Percentiles rank a stretch among this genome's conserved stretches.
Conservation (phyloP, 2,113 vertebrate species). For the Festucalex cinctus region DNA sequence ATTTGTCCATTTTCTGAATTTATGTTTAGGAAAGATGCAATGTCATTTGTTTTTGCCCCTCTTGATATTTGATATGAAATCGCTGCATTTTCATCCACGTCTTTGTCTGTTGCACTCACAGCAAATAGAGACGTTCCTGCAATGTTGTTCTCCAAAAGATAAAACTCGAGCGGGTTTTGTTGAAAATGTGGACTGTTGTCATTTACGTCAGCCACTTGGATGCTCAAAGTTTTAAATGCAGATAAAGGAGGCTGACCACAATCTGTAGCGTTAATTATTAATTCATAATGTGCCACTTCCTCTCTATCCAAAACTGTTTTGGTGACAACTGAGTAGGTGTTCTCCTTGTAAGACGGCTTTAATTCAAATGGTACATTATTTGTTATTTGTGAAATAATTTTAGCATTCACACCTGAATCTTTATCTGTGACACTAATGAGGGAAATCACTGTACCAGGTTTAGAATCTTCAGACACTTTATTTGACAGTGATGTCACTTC, state of each 20-base stretch:
- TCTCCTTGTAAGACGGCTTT: slow-evolving; percentile 41
- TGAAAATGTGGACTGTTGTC: slow-evolving; percentile 59
- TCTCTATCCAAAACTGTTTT: slow-evolving; percentile 43
- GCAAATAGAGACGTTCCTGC: slow-evolving; percentile 41
- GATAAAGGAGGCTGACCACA: slow-evolving; percentile 31
- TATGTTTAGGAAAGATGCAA: slow-evolving; percentile 49
- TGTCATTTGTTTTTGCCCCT: slow-evolving; percentile 3
- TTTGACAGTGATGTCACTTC: slow-evolving; percentile 33
- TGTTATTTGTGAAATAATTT: slow-evolving; percentile 59
- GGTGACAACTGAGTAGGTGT: slow-evolving; percentile 46
- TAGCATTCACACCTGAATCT: slow-evolving; percentile 38
- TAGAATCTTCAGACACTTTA: slow-evolving; percentile 30
- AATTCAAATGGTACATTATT: slow-evolving; percentile 35
- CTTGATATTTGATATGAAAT: slow-evolving; percentile 48
- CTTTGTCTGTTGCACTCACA: slow-evolving; percentile 52
- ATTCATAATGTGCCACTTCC: slow-evolving; percentile 25
- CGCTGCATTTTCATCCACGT: slow-evolving; percentile 43
- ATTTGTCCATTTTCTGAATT: slow-evolving; percentile 60
- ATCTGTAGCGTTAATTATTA: slow-evolving; percentile 50
- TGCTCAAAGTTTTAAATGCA: slow-evolving; percentile 32
- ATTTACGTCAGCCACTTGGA: slow-evolving; percentile 60
- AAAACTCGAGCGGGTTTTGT: slow-evolving; percentile 35
- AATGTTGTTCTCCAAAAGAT: slow-evolving; percentile 53
- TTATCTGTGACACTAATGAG: slow-evolving; percentile 47
- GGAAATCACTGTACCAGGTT: slow-evolving; percentile 44